Conservation (phyloP, 1,140 invertebrate species). For the Aphelenchoides avenae region DNA sequence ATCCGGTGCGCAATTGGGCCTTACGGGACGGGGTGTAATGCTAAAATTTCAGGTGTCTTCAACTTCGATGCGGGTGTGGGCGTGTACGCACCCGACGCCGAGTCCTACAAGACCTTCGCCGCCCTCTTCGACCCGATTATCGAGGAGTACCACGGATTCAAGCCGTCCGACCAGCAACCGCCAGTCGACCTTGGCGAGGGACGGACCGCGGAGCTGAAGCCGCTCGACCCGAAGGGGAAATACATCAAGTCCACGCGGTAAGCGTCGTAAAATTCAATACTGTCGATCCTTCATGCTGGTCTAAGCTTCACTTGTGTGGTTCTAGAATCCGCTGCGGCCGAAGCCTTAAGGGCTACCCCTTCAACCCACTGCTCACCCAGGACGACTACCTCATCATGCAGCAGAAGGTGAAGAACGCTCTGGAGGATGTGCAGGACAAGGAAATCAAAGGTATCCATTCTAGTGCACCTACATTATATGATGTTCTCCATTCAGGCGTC, state of each 20-base stretch:
- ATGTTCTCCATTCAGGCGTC: constrained; percentile 47
- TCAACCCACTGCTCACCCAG: constrained; percentile 66
- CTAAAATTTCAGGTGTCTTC: constrained; percentile 68
- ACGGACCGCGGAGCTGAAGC: constrained; percentile 67
- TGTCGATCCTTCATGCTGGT: not conserved
- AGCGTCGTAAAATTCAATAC: not conserved
- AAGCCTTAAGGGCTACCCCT: constrained; percentile 81
- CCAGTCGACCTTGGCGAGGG: constrained; percentile 78
- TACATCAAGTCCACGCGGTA: constrained; percentile 82
- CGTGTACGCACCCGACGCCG: constrained; percentile 89
- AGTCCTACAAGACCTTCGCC: constrained; percentile 80
- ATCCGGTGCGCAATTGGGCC: constrained; percentile 19
- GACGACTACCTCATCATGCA: constrained; percentile 61
- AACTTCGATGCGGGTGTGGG: constrained; percentile 73
- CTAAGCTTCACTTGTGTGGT: not conserved
- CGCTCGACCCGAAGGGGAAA: constrained; percentile 77
- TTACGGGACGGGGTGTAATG: constrained; percentile 6
- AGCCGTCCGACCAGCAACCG: constrained; percentile 74
- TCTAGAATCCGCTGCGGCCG: constrained; percentile 74
- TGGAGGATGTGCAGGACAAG: constrained; percentile 53
- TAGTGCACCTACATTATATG: constrained; percentile 13
- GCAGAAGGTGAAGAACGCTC: constrained; percentile 44
- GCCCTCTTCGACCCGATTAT: constrained; percentile 91
- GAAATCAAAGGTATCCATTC: constrained; percentile 72
- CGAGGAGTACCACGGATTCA: constrained; percentile 84